Evolutionary conservation across 2,888 invertebrate genomes (phyloP).

Genomic region (Piscicola geometra): DNA sequence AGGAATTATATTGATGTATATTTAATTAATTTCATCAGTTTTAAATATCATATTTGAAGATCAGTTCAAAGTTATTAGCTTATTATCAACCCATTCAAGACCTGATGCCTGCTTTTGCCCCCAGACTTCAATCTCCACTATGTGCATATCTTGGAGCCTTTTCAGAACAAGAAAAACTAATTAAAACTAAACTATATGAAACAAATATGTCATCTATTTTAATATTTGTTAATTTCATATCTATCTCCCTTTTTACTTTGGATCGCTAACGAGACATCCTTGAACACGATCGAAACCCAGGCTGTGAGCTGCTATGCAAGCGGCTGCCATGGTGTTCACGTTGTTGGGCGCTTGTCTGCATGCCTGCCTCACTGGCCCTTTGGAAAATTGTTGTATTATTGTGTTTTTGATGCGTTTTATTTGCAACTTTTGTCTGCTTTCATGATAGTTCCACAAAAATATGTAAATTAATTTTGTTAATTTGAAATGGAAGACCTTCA

Average conservation of each 20-base stretch:
- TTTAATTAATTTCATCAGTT: too few relatives aligned
- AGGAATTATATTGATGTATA: too few relatives aligned
- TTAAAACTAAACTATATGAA: too few relatives aligned
- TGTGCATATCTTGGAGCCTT: conserved; percentile 14
- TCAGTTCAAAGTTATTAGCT: too few relatives aligned
- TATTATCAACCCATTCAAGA: too few relatives aligned
- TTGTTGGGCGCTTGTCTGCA: conserved; percentile 62
- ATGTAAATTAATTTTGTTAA: conserved; percentile 1
- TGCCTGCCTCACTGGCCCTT: conserved; percentile 59
- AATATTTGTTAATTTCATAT: background rate
- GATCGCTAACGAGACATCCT: conserved; percentile 59
- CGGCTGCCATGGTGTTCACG: conserved; percentile 63
- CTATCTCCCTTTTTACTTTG: conserved; percentile 50
- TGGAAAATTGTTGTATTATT: conserved; percentile 10
- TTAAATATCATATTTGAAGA: too few relatives aligned
- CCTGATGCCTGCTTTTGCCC: background rate
- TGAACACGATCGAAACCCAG: conserved; percentile 59
- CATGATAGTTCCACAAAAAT: background rate
- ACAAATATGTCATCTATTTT: too few relatives aligned
- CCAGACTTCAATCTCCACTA: conserved; percentile 31
- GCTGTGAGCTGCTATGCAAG: conserved; percentile 58
- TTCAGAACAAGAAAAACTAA: too few relatives aligned
- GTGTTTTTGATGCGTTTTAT: conserved; percentile 2
- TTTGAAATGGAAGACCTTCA: too few relatives aligned
- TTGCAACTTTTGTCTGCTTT: background rate